Conservation (phyloP, 53 echinoderm and acorn worm genomes). For the Apostichopus leukothele region DNA sequence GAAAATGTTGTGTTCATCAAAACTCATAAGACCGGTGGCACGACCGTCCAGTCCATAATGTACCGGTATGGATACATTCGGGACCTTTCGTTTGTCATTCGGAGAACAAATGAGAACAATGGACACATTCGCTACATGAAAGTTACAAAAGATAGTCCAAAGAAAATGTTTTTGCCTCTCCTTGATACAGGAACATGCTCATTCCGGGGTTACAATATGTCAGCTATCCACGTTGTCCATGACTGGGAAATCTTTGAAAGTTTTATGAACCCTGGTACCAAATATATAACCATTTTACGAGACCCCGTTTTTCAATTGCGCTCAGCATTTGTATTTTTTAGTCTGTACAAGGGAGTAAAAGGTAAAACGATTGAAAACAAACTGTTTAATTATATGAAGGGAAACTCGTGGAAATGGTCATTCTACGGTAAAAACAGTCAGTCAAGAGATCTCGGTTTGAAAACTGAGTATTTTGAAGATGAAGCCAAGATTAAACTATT, state of each 20-base stretch:
- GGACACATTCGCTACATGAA: slow-evolving; percentile 17
- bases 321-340: slow-evolving; percentile 10
- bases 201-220: slow-evolving; percentile 15
- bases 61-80: slow-evolving; percentile 1
- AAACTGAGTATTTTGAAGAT: too few relatives aligned
- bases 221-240: slow-evolving; percentile 25
- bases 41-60: slow-evolving; percentile 12
- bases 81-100: slow-evolving; percentile 7
- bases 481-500: not conserved
- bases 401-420: too few relatives aligned
- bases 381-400: not conserved
- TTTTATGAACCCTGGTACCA: slow-evolving; percentile 13
- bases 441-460: not conserved
- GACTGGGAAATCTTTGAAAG: not conserved
- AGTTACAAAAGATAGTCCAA: slow-evolving; percentile 19
- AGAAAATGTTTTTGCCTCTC: slow-evolving; percentile 10
- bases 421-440: not conserved
- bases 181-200: not conserved
- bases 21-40: slow-evolving; percentile 30
- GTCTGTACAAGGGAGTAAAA: not conserved
- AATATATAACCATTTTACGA: slow-evolving; percentile 36
- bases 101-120: not conserved
- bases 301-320: slow-evolving; percentile 2
- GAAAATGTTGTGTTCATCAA: slow-evolving; percentile 27
- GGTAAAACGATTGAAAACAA: not conserved